Evolutionary conservation across 2,113 vertebrate genomes (phyloP).

Genomic region (Cochlearius cochlearius): DNA sequence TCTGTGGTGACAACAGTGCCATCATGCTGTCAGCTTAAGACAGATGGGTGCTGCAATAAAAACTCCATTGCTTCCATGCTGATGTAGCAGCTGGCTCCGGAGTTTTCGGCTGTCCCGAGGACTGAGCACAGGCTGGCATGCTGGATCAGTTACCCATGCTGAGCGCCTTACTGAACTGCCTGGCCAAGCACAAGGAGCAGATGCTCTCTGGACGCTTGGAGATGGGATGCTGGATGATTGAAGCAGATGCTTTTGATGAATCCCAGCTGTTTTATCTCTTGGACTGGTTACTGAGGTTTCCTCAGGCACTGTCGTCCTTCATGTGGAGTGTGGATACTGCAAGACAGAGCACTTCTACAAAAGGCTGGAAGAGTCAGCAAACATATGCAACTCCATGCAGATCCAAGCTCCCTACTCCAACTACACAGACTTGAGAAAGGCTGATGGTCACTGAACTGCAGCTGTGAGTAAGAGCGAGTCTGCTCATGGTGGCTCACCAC

Average conservation of each 20-base stretch:
- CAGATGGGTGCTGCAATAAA: neutral
- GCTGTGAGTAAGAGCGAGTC: neutral
- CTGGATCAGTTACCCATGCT: neutral
- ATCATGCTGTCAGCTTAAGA: neutral
- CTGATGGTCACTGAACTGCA: neutral
- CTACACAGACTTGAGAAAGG: neutral
- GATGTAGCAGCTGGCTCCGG: neutral
- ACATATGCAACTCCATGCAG: neutral
- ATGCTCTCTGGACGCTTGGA: neutral
- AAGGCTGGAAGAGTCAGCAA: neutral
- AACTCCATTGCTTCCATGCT: neutral
- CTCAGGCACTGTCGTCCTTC: neutral
- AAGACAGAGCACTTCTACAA: neutral
- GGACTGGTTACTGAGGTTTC: neutral
- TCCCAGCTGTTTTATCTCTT: neutral
- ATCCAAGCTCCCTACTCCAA: neutral
- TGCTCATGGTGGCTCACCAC: neutral
- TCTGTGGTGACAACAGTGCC: neutral
- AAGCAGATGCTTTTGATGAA: neutral
- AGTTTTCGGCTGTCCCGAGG: neutral
- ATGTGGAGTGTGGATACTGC: rapidly evolving
- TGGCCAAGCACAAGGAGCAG: neutral
- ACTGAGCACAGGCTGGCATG: neutral
- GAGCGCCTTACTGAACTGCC: neutral
- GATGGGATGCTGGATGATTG: neutral